These are phyloP conservation scores for Hirundichthys speculiger DNA, from an alignment of 2,113 vertebrate species.

Conservation along the genomic window DNA sequence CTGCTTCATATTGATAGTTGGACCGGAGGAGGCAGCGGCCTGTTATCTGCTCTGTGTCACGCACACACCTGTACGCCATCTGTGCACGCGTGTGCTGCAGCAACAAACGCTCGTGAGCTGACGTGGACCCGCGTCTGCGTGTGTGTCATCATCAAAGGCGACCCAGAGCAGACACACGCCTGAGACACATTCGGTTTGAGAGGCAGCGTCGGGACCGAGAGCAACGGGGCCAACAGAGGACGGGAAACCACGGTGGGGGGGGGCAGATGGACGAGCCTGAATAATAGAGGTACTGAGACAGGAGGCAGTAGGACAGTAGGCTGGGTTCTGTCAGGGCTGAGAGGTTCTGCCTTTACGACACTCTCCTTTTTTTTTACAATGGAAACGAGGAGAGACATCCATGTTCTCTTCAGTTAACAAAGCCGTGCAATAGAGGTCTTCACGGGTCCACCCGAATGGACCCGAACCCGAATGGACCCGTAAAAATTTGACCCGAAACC, in stretches of 20 bases:
- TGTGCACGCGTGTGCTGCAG: constrained; percentile 28
- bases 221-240: constrained; percentile 7
- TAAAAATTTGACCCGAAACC: too few relatives aligned
- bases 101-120: constrained; percentile 14
- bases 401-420: too few relatives aligned
- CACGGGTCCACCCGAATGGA: too few relatives aligned
- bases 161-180: constrained; percentile 10
- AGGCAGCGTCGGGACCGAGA: constrained; percentile 36
- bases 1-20: constrained; percentile 13
- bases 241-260: too few relatives aligned
- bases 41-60: constrained; percentile 47
- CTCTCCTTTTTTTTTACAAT: too few relatives aligned
- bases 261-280: constrained; percentile 49
- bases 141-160: constrained; percentile 11
- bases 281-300: constrained; percentile 63
- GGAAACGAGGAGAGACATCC: too few relatives aligned
- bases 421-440: too few relatives aligned
- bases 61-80: constrained; percentile 61
- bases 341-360: not conserved
- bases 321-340: too few relatives aligned
- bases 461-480: too few relatives aligned
- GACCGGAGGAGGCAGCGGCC: constrained; percentile 16
- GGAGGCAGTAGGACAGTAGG: constrained; percentile 53
- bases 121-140: constrained; percentile 9
- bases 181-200: constrained; percentile 31